Evolutionary conservation across 1,140 invertebrate species (phyloP), one percentile per base, ranked within the genome.

Genomic region (Pomacea maculata): DNA sequence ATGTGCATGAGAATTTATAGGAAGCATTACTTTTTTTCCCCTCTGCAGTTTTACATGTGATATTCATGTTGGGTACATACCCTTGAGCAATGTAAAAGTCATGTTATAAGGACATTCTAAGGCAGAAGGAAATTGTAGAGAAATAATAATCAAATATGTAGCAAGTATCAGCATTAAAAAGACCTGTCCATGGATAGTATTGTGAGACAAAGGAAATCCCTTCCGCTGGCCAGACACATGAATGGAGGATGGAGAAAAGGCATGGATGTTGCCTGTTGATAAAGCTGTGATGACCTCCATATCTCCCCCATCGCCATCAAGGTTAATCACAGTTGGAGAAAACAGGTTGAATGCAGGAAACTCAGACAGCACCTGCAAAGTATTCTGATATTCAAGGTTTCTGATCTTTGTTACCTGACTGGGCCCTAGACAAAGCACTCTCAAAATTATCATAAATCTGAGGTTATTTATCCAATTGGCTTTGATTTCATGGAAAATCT

Each of bases 291-390:
- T 79, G 29, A 90, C 85, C 80, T 89, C 89, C 61, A 89, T 67
- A 15, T 82, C 67, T 75, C 89, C 82, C 54, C 83, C 84, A 55
- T 85, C 79, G 45, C 87, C 85, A 74, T 89, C 87, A 45, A 91
- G 68, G 79, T 91, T 87, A 61, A 87, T 83, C 10, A 91, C 86
- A 52, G 87, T 88, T 17, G 90, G 90, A 8, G 86, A 82, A 80
- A 88, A 88, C 54, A 91, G 78, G 19, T 87, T 83, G 80, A 90
- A 90, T 1, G 85, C 88, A 63, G 89, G 89, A 75, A 45, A 87
- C 83, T 88, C 25, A 29, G 82, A 82, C 63, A 77, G 54, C 68
- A 79, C 29, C 63, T 68, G 72, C 21, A 55, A 19, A 61, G 45
- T 63, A 21, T n/a, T 77, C 2, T 45, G 34, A 45, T 45, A 45